A percentile compares a stretch with the other conserved stretches of the same genome.
phyloP scores from a whole-genome alignment of 1,140 invertebrate species.

The Himalopsyche phryganea region DNA sequence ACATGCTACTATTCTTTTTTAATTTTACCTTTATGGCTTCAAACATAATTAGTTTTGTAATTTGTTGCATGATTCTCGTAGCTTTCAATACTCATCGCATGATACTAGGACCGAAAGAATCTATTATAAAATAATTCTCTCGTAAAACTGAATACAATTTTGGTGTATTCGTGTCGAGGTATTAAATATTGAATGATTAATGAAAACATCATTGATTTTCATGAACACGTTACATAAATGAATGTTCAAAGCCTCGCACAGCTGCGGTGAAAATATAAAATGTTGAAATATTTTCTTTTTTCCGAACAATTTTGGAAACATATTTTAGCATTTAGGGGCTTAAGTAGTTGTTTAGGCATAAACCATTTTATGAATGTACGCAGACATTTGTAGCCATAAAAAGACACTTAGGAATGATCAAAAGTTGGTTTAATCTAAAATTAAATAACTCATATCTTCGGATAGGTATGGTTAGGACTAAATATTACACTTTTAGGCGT shows the following conservation, averaged over 20 bases:
- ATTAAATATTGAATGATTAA: neutral
- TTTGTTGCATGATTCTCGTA: no score
- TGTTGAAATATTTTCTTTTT: neutral
- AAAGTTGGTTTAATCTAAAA: neutral
- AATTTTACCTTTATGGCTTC: constrained; percentile 3
- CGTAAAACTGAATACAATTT: neutral
- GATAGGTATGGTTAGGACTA: neutral
- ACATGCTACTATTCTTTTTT: constrained; percentile 4
- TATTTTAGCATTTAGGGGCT: neutral
- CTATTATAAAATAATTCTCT: no score
- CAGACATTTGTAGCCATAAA: neutral
- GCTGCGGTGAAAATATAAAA: no score
- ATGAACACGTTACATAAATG: neutral
- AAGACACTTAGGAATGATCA: neutral
- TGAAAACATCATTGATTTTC: neutral
- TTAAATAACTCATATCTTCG: neutral
- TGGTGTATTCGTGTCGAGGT: neutral
- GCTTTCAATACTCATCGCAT: no score
- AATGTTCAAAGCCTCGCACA: no score
- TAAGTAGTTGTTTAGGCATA: neutral
- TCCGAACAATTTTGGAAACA: neutral
- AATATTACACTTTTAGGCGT: neutral
- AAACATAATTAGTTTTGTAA: neutral
- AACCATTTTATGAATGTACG: neutral
- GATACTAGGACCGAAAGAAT: no score